Evolutionary conservation across 2,888 invertebrate species (phyloP).

Genomic region (Sinentomon sp.): DNA sequence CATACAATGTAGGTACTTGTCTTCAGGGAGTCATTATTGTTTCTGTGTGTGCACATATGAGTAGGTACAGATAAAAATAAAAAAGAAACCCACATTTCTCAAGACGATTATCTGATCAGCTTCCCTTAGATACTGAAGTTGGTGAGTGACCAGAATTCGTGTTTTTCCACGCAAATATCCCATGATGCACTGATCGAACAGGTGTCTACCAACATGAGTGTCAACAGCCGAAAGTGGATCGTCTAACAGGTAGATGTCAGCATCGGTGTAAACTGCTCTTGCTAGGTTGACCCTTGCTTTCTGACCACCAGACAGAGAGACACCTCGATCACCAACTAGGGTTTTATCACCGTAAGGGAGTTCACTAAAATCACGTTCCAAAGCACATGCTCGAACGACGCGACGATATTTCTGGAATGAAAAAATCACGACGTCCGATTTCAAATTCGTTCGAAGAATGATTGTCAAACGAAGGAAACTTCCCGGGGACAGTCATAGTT

Average conservation of each 20-base stretch:
- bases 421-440: too few relatives aligned
- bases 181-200: conserved; percentile 23
- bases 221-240: conserved; percentile 27
- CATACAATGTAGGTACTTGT: conserved; percentile 17
- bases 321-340: conserved; percentile 57
- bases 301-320: conserved; percentile 64
- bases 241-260: conserved; percentile 25
- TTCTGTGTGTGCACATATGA: too few relatives aligned
- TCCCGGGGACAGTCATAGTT: too few relatives aligned
- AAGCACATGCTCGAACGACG: conserved; percentile 38
- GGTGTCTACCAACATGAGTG: conserved; percentile 22
- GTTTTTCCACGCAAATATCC: conserved; percentile 21
- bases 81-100: too few relatives aligned
- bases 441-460: too few relatives aligned
- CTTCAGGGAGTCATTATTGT: too few relatives aligned
- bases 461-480: too few relatives aligned
- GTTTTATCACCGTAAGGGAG: conserved; percentile 61
- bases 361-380: conserved; percentile 40
- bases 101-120: conserved; percentile 36
- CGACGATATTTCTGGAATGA: too few relatives aligned
- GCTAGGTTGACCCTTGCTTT: conserved; percentile 52
- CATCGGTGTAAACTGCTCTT: conserved; percentile 25
- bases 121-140: conserved; percentile 43
- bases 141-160: conserved; percentile 36
- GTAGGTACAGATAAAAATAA: too few relatives aligned